phyloP scores from a whole-genome alignment of 2,113 vertebrate genomes.

The Uropsilus gracilis region DNA sequence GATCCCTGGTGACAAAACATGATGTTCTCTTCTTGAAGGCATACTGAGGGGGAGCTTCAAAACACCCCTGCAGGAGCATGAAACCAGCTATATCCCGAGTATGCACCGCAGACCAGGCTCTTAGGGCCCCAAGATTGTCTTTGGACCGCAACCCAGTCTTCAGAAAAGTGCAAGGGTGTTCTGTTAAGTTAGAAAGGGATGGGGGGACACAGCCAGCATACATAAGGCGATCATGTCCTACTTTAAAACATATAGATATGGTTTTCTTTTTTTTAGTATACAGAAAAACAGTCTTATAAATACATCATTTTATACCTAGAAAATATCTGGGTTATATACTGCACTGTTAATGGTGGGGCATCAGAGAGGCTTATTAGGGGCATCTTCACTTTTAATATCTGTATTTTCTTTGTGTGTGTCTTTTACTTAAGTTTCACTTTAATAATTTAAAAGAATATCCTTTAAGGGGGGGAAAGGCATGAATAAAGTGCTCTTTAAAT shows the following conservation, averaged over 20 bases:
- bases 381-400: not conserved
- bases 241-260: not conserved
- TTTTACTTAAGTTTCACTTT: slow-evolving; percentile 2
- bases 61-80: not conserved
- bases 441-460: slow-evolving; percentile 11
- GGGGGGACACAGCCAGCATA: not conserved
- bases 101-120: not conserved
- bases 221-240: not conserved
- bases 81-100: not conserved
- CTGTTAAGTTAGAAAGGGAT: not conserved
- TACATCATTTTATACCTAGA: not conserved
- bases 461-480: not conserved
- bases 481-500: not conserved
- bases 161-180: not conserved
- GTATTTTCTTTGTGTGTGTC: not conserved
- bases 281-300: not conserved
- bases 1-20: not conserved
- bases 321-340: not conserved
- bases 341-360: not conserved
- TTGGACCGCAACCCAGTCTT: not conserved
- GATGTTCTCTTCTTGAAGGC: not conserved
- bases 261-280: not conserved
- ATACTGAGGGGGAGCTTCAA: not conserved
- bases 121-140: not conserved
- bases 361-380: not conserved